phyloP scores from a whole-genome alignment of 2,797 vertebrate species.

The Enteromius afrohamiltoni region DNA sequence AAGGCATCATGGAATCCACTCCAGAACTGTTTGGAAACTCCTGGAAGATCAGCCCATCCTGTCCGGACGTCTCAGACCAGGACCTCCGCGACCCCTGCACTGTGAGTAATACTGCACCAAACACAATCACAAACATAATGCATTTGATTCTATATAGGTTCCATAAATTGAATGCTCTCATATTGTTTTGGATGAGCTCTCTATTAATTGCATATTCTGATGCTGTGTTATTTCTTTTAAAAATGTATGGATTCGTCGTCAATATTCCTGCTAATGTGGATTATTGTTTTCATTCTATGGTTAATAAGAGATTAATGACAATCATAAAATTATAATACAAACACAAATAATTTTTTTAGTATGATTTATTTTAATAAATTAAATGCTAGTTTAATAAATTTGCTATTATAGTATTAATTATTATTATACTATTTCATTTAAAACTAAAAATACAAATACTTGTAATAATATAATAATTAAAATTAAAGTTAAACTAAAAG shows the following conservation, averaged over 20 bases:
- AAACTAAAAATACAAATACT: background rate
- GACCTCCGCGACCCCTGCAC: constrained; percentile 84
- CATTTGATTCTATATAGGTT: background rate
- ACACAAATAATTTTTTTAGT: background rate
- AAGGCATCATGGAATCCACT: constrained; percentile 86
- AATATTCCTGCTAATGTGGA: background rate
- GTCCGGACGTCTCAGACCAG: constrained; percentile 82
- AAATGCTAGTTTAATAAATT: background rate
- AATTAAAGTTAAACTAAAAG: background rate
- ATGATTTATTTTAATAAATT: background rate
- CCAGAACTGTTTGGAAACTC: constrained; percentile 89
- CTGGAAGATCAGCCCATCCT: constrained; percentile 89
- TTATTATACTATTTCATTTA: background rate
- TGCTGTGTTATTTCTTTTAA: background rate
- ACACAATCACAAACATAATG: background rate
- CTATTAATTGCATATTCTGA: background rate
- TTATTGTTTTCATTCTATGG: background rate
- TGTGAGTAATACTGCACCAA: constrained; percentile 65
- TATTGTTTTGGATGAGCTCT: background rate
- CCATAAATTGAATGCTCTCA: background rate
- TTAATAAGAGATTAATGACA: background rate
- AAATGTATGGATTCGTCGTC: background rate
- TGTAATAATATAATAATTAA: background rate
- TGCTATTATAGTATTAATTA: background rate
- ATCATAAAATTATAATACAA: background rate